These are phyloP conservation scores for Megalops cyprinoides DNA, from an alignment of 2,797 vertebrate genomes.

Conservation along the genomic window DNA sequence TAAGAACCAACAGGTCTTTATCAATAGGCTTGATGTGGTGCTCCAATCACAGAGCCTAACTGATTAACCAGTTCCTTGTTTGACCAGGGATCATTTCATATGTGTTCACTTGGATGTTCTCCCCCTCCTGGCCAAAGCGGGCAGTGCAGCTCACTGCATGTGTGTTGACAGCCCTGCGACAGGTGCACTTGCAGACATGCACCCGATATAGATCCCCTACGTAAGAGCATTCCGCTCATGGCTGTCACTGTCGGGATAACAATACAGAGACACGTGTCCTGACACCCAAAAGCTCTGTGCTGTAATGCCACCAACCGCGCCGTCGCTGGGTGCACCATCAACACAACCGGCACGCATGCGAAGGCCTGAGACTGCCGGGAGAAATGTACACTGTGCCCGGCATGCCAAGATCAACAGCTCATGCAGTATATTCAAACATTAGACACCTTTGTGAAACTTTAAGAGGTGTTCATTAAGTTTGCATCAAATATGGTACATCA, in stretches of 20 bases:
- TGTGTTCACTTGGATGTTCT: no score
- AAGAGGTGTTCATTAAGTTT: not conserved
- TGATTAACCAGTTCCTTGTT: no score
- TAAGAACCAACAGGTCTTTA: no score
- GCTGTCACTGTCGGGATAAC: constrained; percentile 52
- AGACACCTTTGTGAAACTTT: not conserved
- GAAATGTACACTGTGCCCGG: not conserved
- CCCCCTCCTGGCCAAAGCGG: not conserved
- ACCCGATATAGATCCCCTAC: constrained; percentile 62
- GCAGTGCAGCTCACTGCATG: not conserved
- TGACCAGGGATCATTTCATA: no score
- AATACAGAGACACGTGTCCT: constrained; percentile 57
- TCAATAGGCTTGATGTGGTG: no score
- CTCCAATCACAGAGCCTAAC: no score
- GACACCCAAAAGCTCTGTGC: constrained; percentile 42
- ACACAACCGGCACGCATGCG: not conserved
- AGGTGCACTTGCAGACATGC: constrained; percentile 65
- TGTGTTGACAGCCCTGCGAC: constrained; percentile 54
- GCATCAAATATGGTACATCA: no score
- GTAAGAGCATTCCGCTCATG: constrained; percentile 53
- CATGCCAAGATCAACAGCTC: not conserved
- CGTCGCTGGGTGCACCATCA: not conserved
- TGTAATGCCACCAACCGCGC: not conserved
- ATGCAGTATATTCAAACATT: not conserved
- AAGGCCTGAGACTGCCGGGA: not conserved